Conservation (phyloP, 2,797 vertebrate genomes). For the Ateles fusciceps region DNA sequence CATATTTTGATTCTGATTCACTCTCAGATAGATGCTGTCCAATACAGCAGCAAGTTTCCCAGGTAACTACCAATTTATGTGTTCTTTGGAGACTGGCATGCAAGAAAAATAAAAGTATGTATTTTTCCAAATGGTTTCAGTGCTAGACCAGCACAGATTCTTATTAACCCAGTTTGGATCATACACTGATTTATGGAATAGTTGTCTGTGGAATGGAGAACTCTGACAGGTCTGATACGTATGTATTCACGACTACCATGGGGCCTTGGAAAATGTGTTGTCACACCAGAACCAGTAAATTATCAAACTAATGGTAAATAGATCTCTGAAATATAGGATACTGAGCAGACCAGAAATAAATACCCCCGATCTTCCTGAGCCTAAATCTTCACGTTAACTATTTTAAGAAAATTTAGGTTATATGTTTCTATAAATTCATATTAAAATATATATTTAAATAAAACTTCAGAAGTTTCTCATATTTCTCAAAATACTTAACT, state of each 20-base stretch:
- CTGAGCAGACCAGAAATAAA: not conserved
- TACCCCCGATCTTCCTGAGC: not conserved
- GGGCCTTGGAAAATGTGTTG: not conserved
- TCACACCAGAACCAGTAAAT: not conserved
- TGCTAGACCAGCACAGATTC: not conserved
- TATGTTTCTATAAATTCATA: not conserved
- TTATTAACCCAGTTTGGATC: not conserved
- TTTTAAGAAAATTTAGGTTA: not conserved
- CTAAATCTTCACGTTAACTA: not conserved
- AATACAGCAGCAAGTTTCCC: not conserved
- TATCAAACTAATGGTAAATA: not conserved
- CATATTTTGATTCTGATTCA: not conserved
- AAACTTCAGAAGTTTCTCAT: not conserved
- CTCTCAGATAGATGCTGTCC: not conserved
- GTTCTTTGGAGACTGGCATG: not conserved
- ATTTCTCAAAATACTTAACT: not conserved
- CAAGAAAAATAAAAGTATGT: not conserved
- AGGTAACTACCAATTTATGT: not conserved
- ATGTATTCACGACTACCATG: accelerated
- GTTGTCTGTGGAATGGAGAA: not conserved
- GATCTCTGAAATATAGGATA: not conserved
- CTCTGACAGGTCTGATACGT: not conserved
- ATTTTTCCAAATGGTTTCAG: not conserved
- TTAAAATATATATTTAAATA: not conserved
- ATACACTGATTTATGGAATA: not conserved